Conservation (phyloP, 2,888 invertebrate genomes). For the Aporophyla lueneburgensis region DNA sequence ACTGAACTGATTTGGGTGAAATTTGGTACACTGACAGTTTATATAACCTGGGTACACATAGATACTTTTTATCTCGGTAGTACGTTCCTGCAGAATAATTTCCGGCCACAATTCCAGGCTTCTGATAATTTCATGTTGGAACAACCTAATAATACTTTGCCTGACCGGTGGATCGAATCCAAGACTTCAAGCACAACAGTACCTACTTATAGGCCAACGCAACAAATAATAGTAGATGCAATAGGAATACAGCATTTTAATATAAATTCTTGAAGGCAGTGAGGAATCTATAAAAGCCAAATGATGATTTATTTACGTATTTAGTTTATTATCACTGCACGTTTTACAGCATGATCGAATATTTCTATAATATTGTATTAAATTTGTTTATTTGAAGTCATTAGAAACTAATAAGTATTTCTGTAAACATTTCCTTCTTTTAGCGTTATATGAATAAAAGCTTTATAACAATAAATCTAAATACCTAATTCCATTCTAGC, state of each 20-base stretch:
- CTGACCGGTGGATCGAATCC: too few species aligned
- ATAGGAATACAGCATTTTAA: neutral
- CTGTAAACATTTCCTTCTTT: neutral
- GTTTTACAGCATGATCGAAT: neutral
- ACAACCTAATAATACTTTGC: too few species aligned
- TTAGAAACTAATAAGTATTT: neutral
- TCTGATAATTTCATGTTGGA: too few species aligned
- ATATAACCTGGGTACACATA: too few species aligned
- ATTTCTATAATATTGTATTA: neutral
- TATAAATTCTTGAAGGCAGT: neutral
- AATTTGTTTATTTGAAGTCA: neutral
- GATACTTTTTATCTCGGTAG: too few species aligned
- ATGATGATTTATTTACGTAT: neutral
- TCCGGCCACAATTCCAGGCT: too few species aligned
- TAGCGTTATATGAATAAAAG: neutral
- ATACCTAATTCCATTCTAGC: neutral
- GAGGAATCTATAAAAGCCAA: neutral
- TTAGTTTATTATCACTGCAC: neutral
- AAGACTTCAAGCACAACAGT: too few species aligned
- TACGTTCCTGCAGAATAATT: too few species aligned
- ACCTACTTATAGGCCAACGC: too few species aligned
- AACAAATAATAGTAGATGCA: too few species aligned
- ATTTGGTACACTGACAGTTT: too few species aligned
- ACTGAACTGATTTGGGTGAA: too few species aligned
- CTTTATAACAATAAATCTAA: neutral